These are phyloP conservation scores for Stegodyphus mimosarum DNA, from an alignment of 1,140 invertebrate species.

Conservation along the genomic window DNA sequence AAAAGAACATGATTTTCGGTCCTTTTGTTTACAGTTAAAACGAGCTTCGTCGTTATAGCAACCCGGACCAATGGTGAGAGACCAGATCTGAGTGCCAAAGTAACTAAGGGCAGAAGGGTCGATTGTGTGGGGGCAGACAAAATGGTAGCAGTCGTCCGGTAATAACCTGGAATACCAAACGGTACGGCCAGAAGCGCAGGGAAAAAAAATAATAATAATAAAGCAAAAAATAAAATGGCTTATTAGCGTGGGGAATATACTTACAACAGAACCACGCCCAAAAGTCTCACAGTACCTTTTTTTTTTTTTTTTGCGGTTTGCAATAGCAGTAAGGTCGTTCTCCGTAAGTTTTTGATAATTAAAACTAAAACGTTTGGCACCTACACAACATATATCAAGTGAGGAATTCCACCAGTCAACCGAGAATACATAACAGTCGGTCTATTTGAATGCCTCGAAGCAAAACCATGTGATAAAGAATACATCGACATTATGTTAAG, in stretches of 20 bases:
- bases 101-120: constrained; percentile 30
- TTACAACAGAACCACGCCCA: constrained; percentile 43
- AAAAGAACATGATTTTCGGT: constrained; percentile 40
- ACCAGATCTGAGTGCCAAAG: constrained; percentile 30
- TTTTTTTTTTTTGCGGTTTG: not conserved
- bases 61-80: constrained; percentile 54
- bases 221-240: constrained; percentile 39
- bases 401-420: too few relatives aligned
- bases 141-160: constrained; percentile 23
- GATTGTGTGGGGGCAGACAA: not conserved
- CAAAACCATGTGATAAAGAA: too few relatives aligned
- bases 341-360: not conserved
- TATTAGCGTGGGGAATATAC: constrained; percentile 54
- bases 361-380: not conserved
- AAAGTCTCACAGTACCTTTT: constrained; percentile 1
- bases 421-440: too few relatives aligned
- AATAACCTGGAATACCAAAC: constrained; percentile 55
- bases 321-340: too few relatives aligned
- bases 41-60: constrained; percentile 25
- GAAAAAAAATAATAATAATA: constrained; percentile 19
- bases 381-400: not conserved
- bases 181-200: not conserved
- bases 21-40: constrained; percentile 55
- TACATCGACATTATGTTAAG: too few relatives aligned
- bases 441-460: too few relatives aligned